Evolutionary conservation across 2,113 vertebrate species (phyloP).

Genomic region (Lichenostomus cassidix): DNA sequence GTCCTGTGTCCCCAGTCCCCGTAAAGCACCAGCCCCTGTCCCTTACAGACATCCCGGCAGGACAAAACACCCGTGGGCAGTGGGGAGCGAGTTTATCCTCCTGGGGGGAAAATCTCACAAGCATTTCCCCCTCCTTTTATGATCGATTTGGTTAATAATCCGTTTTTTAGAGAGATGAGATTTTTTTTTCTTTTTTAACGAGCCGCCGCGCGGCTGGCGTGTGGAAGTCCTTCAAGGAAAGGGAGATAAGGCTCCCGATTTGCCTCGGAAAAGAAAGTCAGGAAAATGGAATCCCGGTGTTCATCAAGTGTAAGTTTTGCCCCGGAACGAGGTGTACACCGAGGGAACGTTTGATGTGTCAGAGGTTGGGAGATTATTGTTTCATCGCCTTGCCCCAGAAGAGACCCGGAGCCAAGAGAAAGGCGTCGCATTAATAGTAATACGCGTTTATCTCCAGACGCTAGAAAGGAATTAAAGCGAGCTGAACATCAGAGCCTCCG

Average conservation of each 20-base stretch:
- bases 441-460: not conserved
- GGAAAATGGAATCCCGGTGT: not conserved
- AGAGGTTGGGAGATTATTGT: not conserved
- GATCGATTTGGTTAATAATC: not conserved
- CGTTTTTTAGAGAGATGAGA: not conserved
- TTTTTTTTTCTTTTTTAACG: not conserved
- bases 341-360: not conserved
- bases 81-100: not conserved
- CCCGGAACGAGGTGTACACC: not conserved
- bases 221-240: not conserved
- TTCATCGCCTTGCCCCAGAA: not conserved
- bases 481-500: not conserved
- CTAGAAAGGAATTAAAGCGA: not conserved
- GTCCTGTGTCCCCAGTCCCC: not conserved
- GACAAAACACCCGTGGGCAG: not conserved
- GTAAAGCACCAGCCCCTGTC: not conserved
- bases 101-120: not conserved
- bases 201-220: not conserved
- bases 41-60: not conserved
- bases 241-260: not conserved
- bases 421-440: not conserved
- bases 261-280: not conserved
- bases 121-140: not conserved
- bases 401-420: not conserved
- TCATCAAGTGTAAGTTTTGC: not conserved